A percentile compares a stretch with the other conserved stretches of the same genome.
These are phyloP conservation scores for Homalodisca vitripennis DNA, from an alignment of 1,140 invertebrate species.

Conservation along the genomic window DNA sequence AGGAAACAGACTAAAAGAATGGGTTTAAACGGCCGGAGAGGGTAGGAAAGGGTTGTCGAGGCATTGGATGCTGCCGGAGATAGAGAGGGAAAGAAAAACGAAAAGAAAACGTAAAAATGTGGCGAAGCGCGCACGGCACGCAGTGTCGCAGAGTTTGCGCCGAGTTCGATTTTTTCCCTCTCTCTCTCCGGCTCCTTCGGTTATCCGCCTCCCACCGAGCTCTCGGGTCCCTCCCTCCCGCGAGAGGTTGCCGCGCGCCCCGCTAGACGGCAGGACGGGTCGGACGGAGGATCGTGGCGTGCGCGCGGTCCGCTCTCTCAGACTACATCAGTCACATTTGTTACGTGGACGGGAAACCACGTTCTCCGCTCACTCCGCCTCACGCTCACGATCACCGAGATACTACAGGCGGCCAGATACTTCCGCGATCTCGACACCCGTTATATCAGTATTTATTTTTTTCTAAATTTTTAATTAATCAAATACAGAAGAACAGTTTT, in stretches of 20 bases:
- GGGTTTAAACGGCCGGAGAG: conserved; percentile 31
- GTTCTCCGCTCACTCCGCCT: background rate
- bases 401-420: too few relatives aligned
- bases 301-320: conserved; percentile 45
- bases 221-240: conserved; percentile 6
- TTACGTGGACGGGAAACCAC: conserved; percentile 18
- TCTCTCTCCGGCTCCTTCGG: conserved; percentile 27
- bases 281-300: conserved; percentile 53
- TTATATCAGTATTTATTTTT: too few relatives aligned
- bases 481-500: too few relatives aligned
- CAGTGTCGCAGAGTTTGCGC: conserved; percentile 37
- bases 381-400: too few relatives aligned
- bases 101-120: conserved; percentile 38
- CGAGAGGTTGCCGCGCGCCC: conserved; percentile 30
- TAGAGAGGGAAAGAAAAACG: conserved; percentile 33
- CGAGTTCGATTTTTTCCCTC: conserved; percentile 32
- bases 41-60: conserved; percentile 34
- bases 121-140: conserved; percentile 40
- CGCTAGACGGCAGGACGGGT: conserved; percentile 50
- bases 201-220: conserved; percentile 7
- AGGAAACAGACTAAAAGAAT: conserved; percentile 14
- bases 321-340: conserved; percentile 23
- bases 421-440: too few relatives aligned
- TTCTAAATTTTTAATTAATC: too few relatives aligned
- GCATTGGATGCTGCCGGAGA: conserved; percentile 36